Evolutionary conservation across 2,113 vertebrate species (phyloP).

Genomic region (Megalops atlanticus): DNA sequence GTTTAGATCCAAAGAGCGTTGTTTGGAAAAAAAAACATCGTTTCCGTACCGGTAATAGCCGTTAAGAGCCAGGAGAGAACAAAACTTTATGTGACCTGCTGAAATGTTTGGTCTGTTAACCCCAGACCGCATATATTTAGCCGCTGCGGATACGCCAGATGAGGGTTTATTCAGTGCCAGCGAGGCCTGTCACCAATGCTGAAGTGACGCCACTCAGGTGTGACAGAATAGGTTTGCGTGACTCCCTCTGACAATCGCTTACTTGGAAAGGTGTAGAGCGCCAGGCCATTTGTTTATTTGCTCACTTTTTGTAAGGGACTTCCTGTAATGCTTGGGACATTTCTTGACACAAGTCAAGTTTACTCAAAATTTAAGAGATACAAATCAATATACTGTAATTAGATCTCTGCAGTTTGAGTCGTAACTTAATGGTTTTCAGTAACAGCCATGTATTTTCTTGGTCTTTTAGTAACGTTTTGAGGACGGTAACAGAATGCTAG

Average conservation of each 20-base stretch:
- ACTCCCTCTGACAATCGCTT: background rate
- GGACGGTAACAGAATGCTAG: too few relatives aligned
- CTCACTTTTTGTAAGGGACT: background rate
- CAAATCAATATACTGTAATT: too few relatives aligned
- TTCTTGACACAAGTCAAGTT: too few relatives aligned
- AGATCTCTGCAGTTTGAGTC: too few relatives aligned
- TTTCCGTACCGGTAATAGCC: background rate
- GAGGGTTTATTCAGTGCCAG: slow-evolving; percentile 17
- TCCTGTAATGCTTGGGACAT: too few relatives aligned
- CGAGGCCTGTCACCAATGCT: slow-evolving; percentile 25
- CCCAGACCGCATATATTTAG: background rate
- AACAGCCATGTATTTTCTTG: too few relatives aligned
- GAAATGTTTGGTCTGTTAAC: background rate
- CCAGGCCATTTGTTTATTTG: background rate
- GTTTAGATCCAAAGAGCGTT: too few relatives aligned
- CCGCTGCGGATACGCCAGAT: background rate
- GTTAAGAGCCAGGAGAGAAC: background rate
- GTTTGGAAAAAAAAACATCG: background rate
- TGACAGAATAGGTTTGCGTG: slow-evolving; percentile 26
- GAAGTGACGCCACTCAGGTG: slow-evolving; percentile 52
- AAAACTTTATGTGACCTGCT: background rate
- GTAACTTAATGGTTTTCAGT: too few relatives aligned
- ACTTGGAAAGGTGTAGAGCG: background rate
- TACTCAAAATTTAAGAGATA: too few relatives aligned
- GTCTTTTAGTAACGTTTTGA: too few relatives aligned